Evolutionary conservation across 2,797 vertebrate species (phyloP).

Genomic region (Acipenser oxyrinchus): DNA sequence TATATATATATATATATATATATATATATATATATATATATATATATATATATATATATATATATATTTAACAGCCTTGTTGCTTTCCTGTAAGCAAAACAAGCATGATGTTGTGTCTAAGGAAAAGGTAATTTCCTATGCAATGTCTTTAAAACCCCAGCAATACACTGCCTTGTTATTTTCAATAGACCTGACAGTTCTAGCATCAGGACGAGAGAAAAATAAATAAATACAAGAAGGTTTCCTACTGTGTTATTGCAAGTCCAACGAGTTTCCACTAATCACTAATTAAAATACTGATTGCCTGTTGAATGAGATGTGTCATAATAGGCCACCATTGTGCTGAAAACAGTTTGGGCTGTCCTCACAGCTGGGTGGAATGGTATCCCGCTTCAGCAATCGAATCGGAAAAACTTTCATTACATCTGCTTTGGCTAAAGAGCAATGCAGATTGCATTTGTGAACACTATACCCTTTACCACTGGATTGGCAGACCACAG

Average conservation of each 20-base stretch:
- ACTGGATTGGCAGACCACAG: too few species aligned
- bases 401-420: too few species aligned
- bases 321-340: slow-evolving; percentile 61
- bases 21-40: not conserved
- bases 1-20: too few species aligned
- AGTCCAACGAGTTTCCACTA: slow-evolving; percentile 68
- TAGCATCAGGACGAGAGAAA: slow-evolving; percentile 24
- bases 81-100: slow-evolving; percentile 4
- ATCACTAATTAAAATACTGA: slow-evolving; percentile 74
- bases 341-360: slow-evolving; percentile 53
- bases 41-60: slow-evolving; percentile 11
- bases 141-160: slow-evolving; percentile 2
- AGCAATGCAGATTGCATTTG: too few species aligned
- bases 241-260: slow-evolving; percentile 18
- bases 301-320: slow-evolving; percentile 68
- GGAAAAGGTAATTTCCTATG: not conserved
- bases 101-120: slow-evolving; percentile 5
- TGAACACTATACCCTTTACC: too few species aligned
- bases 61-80: slow-evolving; percentile 4
- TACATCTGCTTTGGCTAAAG: too few species aligned
- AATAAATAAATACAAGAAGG: slow-evolving; percentile 7
- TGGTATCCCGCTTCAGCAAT: slow-evolving; percentile 13
- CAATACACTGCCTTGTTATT: slow-evolving; percentile 22
- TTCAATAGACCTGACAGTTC: slow-evolving; percentile 21
- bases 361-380: slow-evolving; percentile 57